Percentiles rank a stretch among this genome's conserved stretches.
These are phyloP conservation scores for Acrobasis suavella DNA, from an alignment of 2,888 invertebrate genomes.

Conservation along the genomic window DNA sequence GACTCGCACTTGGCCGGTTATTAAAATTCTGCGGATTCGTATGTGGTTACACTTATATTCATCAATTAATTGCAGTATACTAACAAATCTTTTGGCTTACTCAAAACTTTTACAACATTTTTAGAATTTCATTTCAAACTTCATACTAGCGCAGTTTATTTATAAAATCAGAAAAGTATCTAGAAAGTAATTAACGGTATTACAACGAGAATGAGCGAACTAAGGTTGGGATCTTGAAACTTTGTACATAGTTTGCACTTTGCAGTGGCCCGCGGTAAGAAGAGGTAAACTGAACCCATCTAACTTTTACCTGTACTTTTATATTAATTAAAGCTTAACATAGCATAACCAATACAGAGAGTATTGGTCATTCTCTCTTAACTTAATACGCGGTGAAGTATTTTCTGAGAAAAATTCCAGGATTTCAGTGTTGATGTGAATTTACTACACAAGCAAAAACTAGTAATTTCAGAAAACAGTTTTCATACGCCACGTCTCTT, in stretches of 20 bases:
- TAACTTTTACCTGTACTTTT: conserved; percentile 6
- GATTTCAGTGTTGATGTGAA: too few species aligned
- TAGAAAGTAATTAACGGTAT: conserved; percentile 8
- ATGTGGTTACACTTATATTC: too few species aligned
- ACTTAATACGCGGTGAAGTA: background rate
- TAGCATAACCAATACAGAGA: too few species aligned
- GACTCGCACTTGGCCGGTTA: too few species aligned
- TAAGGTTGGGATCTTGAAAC: conserved; percentile 13
- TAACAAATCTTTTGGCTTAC: too few species aligned
- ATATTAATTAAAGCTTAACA: background rate
- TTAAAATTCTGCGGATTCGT: too few species aligned
- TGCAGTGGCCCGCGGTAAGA: background rate
- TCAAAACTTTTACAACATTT: background rate
- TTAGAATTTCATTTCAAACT: background rate
- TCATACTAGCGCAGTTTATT: background rate
- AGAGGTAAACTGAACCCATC: conserved; percentile 12
- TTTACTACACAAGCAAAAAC: background rate
- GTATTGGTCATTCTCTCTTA: background rate
- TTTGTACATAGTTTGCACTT: background rate
- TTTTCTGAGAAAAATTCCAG: too few species aligned
- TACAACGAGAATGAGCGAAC: conserved; percentile 9
- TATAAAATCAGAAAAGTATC: background rate
- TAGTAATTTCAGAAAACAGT: background rate
- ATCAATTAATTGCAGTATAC: too few species aligned
- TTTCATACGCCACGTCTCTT: background rate